Evolutionary conservation across 2,113 vertebrate genomes (phyloP).

Genomic region (Neoarius graeffei): DNA sequence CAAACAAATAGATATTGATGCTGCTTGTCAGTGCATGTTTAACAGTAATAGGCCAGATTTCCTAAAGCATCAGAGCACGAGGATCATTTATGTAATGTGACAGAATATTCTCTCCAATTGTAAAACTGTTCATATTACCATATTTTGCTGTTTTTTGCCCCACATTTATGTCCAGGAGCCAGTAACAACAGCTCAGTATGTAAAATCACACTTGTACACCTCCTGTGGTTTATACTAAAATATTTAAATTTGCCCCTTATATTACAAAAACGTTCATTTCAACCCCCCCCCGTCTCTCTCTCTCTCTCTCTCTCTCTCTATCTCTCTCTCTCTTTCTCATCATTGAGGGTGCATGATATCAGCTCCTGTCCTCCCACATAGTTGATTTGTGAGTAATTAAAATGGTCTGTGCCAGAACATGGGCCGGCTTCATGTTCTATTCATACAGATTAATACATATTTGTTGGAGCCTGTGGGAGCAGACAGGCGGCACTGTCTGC

Average conservation of each 20-base stretch:
- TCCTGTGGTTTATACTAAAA: not conserved
- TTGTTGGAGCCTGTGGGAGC: constrained; percentile 69
- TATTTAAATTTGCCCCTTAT: constrained; percentile 1
- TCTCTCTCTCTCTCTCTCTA: not conserved
- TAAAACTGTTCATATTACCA: not conserved
- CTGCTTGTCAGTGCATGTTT: constrained; percentile 55
- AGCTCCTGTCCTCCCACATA: constrained; percentile 54
- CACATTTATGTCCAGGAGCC: not conserved
- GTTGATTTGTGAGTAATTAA: constrained; percentile 75
- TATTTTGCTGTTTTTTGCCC: not conserved
- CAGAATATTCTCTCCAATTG: not conserved
- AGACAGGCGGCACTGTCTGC: constrained; percentile 71
- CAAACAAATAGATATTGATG: constrained; percentile 64
- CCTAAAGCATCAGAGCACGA: not conserved
- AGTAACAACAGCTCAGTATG: not conserved
- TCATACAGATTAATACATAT: constrained; percentile 80
- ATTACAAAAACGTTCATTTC: not conserved
- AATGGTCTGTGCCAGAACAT: constrained; percentile 66
- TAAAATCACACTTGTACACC: not conserved
- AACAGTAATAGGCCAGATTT: constrained; percentile 21
- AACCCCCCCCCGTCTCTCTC: not conserved
- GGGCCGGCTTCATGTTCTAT: constrained; percentile 75
- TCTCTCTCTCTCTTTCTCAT: constrained; percentile 15
- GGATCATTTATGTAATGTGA: not conserved
- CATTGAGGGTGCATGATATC: constrained; percentile 36